Conservation (phyloP, 2,888 invertebrate genomes). For the Epirrhoe tristata region DNA sequence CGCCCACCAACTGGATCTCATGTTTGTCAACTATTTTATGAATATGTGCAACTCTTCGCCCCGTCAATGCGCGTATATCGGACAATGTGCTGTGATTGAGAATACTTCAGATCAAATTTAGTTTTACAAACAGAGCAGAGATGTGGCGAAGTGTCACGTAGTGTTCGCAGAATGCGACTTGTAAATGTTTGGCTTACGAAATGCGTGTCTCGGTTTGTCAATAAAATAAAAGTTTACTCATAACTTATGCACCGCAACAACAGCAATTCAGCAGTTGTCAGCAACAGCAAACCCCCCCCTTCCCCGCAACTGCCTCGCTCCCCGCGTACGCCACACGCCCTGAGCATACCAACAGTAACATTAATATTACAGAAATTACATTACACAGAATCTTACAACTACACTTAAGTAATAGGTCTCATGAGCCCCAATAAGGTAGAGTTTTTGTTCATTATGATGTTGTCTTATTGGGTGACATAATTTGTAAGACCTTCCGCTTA, state of each 20-base stretch:
- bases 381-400: constrained; percentile 31
- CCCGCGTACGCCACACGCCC: constrained; percentile 80
- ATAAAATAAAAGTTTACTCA: constrained; percentile 83
- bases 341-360: constrained; percentile 82
- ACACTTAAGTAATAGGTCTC: constrained; percentile 31
- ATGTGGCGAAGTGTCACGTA: constrained; percentile 30
- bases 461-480: constrained; percentile 5
- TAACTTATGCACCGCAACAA: constrained; percentile 84
- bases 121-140: constrained; percentile 17
- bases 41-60: constrained; percentile 33
- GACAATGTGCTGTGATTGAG: constrained; percentile 5
- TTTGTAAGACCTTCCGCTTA: constrained; percentile 27
- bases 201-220: constrained; percentile 75
- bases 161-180: constrained; percentile 36
- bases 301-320: constrained; percentile 78
- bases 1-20: constrained; percentile 43
- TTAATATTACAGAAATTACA: constrained; percentile 67
- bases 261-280: constrained; percentile 84
- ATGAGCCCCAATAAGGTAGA: not conserved
- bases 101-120: constrained; percentile 8
- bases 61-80: constrained; percentile 11
- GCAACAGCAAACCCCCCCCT: constrained; percentile 77
- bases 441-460: constrained; percentile 10
- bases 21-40: constrained; percentile 27
- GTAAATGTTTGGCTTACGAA: constrained; percentile 54